A percentile compares a stretch with the other conserved stretches of the same genome.
phyloP scores from a whole-genome alignment of 2,113 vertebrate species.

The Cyphomyrus plagiostoma region DNA sequence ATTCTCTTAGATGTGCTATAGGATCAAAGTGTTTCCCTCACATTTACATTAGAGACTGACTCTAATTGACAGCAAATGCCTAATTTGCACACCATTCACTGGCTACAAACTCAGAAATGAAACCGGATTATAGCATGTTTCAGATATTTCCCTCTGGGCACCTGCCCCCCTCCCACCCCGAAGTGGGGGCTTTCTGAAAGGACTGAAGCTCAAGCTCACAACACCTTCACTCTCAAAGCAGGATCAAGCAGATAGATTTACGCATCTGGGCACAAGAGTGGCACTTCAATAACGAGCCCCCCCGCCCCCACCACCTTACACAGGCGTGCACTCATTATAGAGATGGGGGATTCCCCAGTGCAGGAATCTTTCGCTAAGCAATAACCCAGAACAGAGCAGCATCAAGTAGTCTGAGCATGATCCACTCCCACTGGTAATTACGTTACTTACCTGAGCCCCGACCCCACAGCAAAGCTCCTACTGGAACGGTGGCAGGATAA shows the following conservation, averaged over 20 bases:
- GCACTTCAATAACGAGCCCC: not conserved
- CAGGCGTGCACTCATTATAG: not conserved
- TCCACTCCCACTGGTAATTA: not conserved
- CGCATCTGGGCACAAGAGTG: not conserved
- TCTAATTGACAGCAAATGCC: not conserved
- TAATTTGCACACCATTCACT: not conserved
- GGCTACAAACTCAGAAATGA: not conserved
- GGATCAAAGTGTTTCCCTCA: not conserved
- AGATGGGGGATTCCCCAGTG: not conserved
- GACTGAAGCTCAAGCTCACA: not conserved
- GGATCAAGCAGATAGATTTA: constrained; percentile 5
- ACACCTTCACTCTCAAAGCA: not conserved
- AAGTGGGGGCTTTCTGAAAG: not conserved
- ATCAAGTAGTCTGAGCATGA: not conserved
- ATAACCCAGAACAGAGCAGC: not conserved
- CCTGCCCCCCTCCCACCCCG: not conserved
- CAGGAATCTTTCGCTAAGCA: not conserved
- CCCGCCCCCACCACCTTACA: not conserved
- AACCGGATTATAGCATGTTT: not conserved
- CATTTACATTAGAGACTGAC: not conserved
- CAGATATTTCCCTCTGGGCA: not conserved
- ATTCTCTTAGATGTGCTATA: not conserved
- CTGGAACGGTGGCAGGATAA: not conserved
- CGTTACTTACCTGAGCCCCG: not conserved
- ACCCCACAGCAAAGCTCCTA: not conserved